A percentile compares a stretch with the other conserved stretches of the same genome.
Evolutionary conservation across 2,113 vertebrate genomes (phyloP).

Genomic region (Odontesthes bonariensis): DNA sequence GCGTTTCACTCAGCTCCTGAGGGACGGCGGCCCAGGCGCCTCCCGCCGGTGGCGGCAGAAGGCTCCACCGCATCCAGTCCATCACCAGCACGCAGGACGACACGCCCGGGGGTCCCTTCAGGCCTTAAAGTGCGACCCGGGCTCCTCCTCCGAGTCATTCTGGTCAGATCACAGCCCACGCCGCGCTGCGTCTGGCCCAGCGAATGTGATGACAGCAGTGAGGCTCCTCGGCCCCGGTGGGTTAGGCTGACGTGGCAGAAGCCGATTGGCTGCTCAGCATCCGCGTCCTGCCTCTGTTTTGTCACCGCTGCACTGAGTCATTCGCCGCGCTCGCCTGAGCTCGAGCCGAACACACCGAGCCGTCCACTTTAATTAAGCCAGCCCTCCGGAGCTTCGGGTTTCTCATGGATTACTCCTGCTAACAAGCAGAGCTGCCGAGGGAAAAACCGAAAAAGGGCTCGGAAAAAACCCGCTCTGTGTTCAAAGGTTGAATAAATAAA

Average conservation of each 20-base stretch:
- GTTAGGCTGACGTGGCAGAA: slow-evolving; percentile 62
- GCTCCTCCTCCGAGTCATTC: slow-evolving; percentile 4
- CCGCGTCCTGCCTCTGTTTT: slow-evolving; percentile 47
- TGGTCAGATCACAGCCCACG: slow-evolving; percentile 15
- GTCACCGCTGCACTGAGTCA: slow-evolving; percentile 63
- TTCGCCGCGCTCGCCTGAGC: slow-evolving; percentile 56
- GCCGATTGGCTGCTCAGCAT: slow-evolving; percentile 57
- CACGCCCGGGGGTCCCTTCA: neutral
- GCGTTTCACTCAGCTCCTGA: slow-evolving; percentile 55
- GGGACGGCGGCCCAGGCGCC: slow-evolving; percentile 30
- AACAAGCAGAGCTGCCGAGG: slow-evolving; percentile 16
- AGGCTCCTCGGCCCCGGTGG: slow-evolving; percentile 38
- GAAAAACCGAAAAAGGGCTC: slow-evolving; percentile 10
- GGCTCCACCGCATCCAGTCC: slow-evolving; percentile 68
- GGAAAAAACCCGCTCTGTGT: slow-evolving; percentile 7
- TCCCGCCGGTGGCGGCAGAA: slow-evolving; percentile 6
- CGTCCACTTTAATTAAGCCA: slow-evolving; percentile 47
- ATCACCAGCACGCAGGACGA: slow-evolving; percentile 34
- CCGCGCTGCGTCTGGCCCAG: slow-evolving; percentile 34
- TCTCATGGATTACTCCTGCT: slow-evolving; percentile 31
- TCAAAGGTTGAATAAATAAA: neutral
- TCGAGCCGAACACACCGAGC: too few species aligned
- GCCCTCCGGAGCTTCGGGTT: slow-evolving; percentile 14
- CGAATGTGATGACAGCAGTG: slow-evolving; percentile 58
- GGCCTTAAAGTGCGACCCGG: neutral